Evolutionary conservation across 2,113 vertebrate genomes (phyloP), one percentile per base, ranked within the genome.

Genomic region (Galbula dea): DNA sequence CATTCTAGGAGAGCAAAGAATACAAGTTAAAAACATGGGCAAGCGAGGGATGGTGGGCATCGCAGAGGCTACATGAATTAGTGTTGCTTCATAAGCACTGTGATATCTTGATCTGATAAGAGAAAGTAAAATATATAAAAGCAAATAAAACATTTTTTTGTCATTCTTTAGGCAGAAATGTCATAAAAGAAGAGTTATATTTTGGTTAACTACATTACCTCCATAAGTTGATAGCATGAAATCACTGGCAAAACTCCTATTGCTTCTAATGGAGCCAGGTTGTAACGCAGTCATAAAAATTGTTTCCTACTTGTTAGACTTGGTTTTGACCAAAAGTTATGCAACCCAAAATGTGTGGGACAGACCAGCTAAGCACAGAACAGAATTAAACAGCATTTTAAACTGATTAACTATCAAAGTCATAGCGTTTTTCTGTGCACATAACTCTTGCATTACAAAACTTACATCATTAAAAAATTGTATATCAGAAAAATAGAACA

Each of bases 381-480:
- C 23, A 71, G 37, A 93, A 76, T 37, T 48, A 68, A 86, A 48
- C 6, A 66, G 16, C 11, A 54, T 41, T 63, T 12, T 62, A 67
- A 43, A 71, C 11, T 15, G 23, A 74, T 7, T 27, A 62, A 36
- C 8, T 29, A 32, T 46, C 37, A 26, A 69, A 74, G 19, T 41
- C 30, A 48, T 15, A 22, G 12, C 32, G 15, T 4, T 62, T 76
- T 81, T 61, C 46, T 36, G 32, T 68, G 39, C 34, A 65, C 4
- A 13, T 11, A 73, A 69, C 10, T 14, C 10, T 34, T 37, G 10
- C 18, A 52, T 71, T 69, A 55, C 26, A 68, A 32, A 89, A 52
- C 2, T 46, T 55, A 37, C 1, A 20, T 8, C 1, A 0, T 5
- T 62, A 24, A 46, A 75, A 4, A 46, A 34, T 9, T 46, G 2